A percentile compares a stretch with the other conserved stretches of the same genome.
Evolutionary conservation across 2,797 vertebrate genomes (phyloP).

Genomic region (Gouania willdenowi): DNA sequence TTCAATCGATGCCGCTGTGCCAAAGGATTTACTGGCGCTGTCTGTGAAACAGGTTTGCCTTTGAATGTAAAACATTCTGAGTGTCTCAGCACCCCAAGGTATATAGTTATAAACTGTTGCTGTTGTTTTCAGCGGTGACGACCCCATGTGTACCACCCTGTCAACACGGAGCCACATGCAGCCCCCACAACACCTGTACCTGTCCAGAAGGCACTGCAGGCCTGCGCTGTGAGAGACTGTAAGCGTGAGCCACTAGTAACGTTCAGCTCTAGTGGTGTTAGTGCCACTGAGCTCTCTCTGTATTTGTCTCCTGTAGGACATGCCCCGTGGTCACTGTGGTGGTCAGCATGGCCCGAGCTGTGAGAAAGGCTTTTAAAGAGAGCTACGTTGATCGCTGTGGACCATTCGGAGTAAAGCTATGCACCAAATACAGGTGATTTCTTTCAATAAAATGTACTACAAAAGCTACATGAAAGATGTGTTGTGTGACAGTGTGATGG

Average conservation of each 20-base stretch:
- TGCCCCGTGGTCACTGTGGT: slow-evolving; percentile 79
- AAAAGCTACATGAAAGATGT: not conserved
- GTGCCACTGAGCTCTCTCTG: not conserved
- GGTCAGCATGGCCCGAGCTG: slow-evolving; percentile 74
- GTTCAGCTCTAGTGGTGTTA: too few species aligned
- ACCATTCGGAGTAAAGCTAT: slow-evolving; percentile 72
- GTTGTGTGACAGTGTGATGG: not conserved
- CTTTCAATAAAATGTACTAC: not conserved
- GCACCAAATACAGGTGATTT: slow-evolving; percentile 68
- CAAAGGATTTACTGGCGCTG: slow-evolving; percentile 64
- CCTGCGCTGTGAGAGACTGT: slow-evolving; percentile 79
- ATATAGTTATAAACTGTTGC: not conserved
- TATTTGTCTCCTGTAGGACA: slow-evolving; percentile 49
- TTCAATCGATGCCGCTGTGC: slow-evolving; percentile 75
- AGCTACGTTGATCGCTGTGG: slow-evolving; percentile 82
- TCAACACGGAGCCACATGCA: slow-evolving; percentile 74
- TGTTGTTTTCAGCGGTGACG: slow-evolving; percentile 61
- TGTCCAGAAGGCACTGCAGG: slow-evolving; percentile 75
- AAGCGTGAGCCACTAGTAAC: slow-evolving; percentile 28
- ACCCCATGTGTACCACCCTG: slow-evolving; percentile 80
- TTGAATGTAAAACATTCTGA: not conserved
- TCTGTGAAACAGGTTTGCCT: slow-evolving; percentile 74
- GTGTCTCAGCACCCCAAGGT: not conserved
- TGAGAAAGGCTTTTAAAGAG: slow-evolving; percentile 74
- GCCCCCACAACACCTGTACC: slow-evolving; percentile 76